Base-by-base conservation (phyloP, 2,113 vertebrate genomes). In the Albula glossodonta region DNA sequence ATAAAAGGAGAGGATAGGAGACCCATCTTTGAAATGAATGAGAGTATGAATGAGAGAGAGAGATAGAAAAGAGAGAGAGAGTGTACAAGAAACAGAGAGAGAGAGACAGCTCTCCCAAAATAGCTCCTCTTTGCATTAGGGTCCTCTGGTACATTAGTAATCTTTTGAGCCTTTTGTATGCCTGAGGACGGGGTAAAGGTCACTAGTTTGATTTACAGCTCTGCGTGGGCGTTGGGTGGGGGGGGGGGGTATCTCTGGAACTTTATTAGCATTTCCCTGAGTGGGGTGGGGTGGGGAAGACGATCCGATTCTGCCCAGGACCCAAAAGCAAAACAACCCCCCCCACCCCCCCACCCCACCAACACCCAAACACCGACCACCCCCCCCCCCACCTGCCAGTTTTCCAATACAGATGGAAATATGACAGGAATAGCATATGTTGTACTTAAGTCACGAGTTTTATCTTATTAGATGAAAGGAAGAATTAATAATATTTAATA, bases 131-230 rank as follows among this genome's bases (percentile, higher is more conserved):
- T 17, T 81, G n/a, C 51, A 53, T 13, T 52, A 2, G 22, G 51
- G 12, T 53, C 22, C 80, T 51, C 17, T 15, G 51, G 22, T 51
- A 81, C 51, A 52, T 53, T 52, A 53, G 80, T 53, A 81, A 53
- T 81, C 80, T 56, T 25, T 79, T 49, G 51, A 81, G 52, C 7
- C 80, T 51, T 81, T 81, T 9, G 5, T n/a, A 31, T 50, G 80
- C 80, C 17, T 52, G 12, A 31, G 80, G 80, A 78, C 6, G 51
- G 51, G 51, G 70, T 78, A 52, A 79, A 78, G 83, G 83, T 53
- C 70, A 78, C 12, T 50, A 70, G 41, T 53, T 78, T 84, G 50
- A 84, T 84, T 53, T 78, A 48, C 81, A 83, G n/a, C 53, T 6
- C n/a, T 52, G 53, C 15, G 22, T 25, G 53, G 81, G 53, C 12